Percentiles rank a stretch among this genome's conserved stretches.
phyloP scores from a whole-genome alignment of 2,888 invertebrate species.

The Trichacis sp. region DNA sequence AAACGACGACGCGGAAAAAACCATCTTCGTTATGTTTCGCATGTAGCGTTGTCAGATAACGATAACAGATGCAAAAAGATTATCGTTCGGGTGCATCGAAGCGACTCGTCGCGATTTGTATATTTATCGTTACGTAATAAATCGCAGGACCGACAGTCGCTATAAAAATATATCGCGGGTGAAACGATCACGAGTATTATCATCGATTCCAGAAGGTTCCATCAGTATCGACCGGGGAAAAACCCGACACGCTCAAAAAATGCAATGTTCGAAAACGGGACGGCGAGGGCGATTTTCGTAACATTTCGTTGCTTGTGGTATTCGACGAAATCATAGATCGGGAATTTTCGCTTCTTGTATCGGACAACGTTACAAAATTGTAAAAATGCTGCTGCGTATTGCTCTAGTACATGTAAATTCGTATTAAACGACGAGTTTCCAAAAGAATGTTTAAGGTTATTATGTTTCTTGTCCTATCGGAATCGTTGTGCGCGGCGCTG shows the following conservation, averaged over 20 bases:
- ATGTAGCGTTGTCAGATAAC: constrained; percentile 37
- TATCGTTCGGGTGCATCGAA: constrained; percentile 27
- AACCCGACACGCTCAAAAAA: too few relatives aligned
- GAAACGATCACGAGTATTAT: neutral
- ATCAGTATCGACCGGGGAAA: too few relatives aligned
- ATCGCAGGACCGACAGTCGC: constrained; percentile 25
- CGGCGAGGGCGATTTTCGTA: constrained; percentile 34
- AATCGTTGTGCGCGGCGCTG: constrained; percentile 28
- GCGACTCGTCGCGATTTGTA: constrained; percentile 30
- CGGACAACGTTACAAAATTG: constrained; percentile 25
- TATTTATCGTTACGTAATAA: constrained; percentile 37
- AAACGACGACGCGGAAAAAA: constrained; percentile 30
- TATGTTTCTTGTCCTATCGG: constrained; percentile 15
- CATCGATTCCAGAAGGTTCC: neutral
- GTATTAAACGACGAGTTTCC: constrained; percentile 3
- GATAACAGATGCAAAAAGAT: constrained; percentile 35
- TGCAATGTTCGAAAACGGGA: constrained; percentile 12
- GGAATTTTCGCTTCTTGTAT: constrained; percentile 15
- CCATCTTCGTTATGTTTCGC: constrained; percentile 35
- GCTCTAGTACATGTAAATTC: constrained; percentile 8
- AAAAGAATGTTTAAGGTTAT: neutral
- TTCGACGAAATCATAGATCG: too few relatives aligned
- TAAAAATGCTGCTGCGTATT: constrained; percentile 25
- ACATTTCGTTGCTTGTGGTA: constrained; percentile 38
- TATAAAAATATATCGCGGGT: constrained; percentile 25